Evolutionary conservation across 2,888 invertebrate species (phyloP).

Genomic region (Drosophila setosimentum): DNA sequence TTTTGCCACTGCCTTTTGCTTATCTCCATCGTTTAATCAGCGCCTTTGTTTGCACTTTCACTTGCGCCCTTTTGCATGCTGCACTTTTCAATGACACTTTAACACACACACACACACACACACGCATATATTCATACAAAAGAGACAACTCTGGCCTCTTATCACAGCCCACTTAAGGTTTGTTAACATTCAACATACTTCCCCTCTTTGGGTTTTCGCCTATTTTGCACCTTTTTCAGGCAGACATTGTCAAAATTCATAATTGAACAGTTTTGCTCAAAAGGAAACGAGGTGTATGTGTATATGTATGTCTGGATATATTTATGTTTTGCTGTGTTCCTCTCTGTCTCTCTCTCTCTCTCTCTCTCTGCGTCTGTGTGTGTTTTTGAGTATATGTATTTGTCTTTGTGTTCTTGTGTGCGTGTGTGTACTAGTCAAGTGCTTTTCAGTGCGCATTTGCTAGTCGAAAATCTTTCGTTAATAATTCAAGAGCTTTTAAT

Average conservation of each 20-base stretch:
- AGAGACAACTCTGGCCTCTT: slow-evolving; percentile 25
- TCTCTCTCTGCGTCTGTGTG: slow-evolving; percentile 2
- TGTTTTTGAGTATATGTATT: slow-evolving; percentile 36
- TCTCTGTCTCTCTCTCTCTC: neutral
- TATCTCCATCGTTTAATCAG: slow-evolving; percentile 68
- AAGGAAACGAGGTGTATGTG: slow-evolving; percentile 14
- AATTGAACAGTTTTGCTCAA: slow-evolving; percentile 71
- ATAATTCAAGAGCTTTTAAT: slow-evolving; percentile 81
- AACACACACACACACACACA: slow-evolving; percentile 15
- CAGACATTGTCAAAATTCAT: slow-evolving; percentile 78
- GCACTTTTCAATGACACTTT: slow-evolving; percentile 70
- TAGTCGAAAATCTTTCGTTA: slow-evolving; percentile 77
- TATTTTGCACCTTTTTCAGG: slow-evolving; percentile 70
- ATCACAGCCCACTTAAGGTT: slow-evolving; percentile 61
- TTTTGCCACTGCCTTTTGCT: slow-evolving; percentile 33
- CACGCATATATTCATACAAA: slow-evolving; percentile 2
- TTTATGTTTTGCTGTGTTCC: slow-evolving; percentile 26
- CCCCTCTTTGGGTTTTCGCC: slow-evolving; percentile 54
- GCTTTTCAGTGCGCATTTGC: slow-evolving; percentile 71
- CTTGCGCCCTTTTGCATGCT: slow-evolving; percentile 57
- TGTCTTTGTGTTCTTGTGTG: slow-evolving; percentile 20
- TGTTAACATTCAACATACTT: slow-evolving; percentile 40
- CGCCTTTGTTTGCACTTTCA: slow-evolving; percentile 74
- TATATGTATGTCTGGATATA: slow-evolving; percentile 24
- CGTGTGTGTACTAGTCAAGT: slow-evolving; percentile 54